Conservation (phyloP, 1,140 invertebrate species). For the Oryzaephilus surinamensis region DNA sequence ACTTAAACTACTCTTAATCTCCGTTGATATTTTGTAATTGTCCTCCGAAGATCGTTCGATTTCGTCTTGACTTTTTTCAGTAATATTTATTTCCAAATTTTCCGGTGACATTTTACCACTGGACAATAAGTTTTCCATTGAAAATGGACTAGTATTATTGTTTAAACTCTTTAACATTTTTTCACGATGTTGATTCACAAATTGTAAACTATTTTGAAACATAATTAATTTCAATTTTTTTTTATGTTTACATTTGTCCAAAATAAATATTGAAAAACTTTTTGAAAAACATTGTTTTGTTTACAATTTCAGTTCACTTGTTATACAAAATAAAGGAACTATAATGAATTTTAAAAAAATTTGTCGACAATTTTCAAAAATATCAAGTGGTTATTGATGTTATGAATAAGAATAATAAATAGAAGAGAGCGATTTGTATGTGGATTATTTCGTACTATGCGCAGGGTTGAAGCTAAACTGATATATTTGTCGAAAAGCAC, state of each 20-base stretch:
- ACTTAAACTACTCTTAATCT: constrained; percentile 20
- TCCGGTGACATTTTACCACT: constrained; percentile 31
- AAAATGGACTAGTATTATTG: constrained; percentile 32
- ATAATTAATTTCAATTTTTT: constrained; percentile 14
- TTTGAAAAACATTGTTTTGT: not conserved
- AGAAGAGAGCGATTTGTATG: too few species aligned
- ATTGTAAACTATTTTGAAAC: constrained; percentile 28
- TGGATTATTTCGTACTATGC: constrained; percentile 1
- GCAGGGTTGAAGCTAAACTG: constrained; percentile 17
- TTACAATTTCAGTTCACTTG: not conserved
- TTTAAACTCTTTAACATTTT: constrained; percentile 33
- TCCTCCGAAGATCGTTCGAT: constrained; percentile 4
- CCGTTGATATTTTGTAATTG: too few species aligned
- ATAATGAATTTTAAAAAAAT: constrained; percentile 2
- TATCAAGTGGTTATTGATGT: too few species aligned
- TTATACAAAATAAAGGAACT: not conserved
- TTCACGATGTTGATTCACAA: constrained; percentile 23
- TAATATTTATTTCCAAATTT: constrained; percentile 19
- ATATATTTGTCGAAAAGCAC: constrained; percentile 25
- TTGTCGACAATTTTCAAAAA: constrained; percentile 7
- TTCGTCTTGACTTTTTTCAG: constrained; percentile 10
- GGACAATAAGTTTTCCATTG: constrained; percentile 33
- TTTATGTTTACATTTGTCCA: not conserved
- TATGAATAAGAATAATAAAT: too few species aligned
- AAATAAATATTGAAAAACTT: not conserved